phyloP scores from a whole-genome alignment of 2,888 invertebrate genomes.

The Eristalis pertinax region DNA sequence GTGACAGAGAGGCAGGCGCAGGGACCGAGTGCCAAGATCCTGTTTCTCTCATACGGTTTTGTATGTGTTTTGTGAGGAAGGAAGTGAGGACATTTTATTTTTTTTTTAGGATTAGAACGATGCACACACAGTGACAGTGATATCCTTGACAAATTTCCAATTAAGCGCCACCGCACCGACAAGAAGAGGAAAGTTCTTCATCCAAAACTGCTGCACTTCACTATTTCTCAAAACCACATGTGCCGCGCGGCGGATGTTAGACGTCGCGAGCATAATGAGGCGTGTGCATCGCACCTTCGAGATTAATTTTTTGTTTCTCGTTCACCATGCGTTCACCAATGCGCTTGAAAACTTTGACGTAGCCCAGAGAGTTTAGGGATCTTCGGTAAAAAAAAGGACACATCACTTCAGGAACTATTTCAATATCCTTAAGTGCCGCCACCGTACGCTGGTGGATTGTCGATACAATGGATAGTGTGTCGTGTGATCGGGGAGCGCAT shows the following conservation, averaged over 20 bases:
- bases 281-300: neutral
- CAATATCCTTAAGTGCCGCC: neutral
- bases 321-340: neutral
- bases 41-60: neutral
- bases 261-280: conserved; percentile 2
- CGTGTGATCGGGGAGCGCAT: neutral
- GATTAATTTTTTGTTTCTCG: neutral
- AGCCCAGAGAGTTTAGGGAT: neutral
- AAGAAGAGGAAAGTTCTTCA: neutral
- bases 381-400: neutral
- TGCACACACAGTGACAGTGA: conserved; percentile 27
- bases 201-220: conserved; percentile 7
- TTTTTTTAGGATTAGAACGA: conserved; percentile 17
- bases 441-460: neutral
- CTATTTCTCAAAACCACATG: conserved; percentile 37
- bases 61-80: neutral
- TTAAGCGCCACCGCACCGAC: conserved; percentile 30
- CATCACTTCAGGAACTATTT: neutral
- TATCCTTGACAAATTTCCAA: conserved; percentile 62
- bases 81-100: neutral
- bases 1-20: neutral
- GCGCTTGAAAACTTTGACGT: neutral
- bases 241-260: conserved; percentile 22
- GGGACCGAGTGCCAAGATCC: neutral
- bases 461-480: neutral